These are phyloP conservation scores for Bombus pascuorum DNA, from an alignment of 1,140 invertebrate species.

Conservation along the genomic window DNA sequence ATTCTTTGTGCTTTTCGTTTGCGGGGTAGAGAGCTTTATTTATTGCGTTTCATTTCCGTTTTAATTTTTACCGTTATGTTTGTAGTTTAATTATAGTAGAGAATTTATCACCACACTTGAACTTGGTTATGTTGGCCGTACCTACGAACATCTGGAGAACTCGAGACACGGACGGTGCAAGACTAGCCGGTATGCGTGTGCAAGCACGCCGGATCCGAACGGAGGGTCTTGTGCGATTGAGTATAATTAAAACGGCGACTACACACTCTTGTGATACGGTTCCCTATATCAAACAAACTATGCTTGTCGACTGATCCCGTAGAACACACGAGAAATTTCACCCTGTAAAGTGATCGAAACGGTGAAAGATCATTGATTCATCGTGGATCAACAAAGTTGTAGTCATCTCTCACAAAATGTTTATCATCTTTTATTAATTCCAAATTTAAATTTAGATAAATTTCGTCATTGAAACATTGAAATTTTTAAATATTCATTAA, in stretches of 20 bases:
- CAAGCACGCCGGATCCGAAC: conserved; percentile 76
- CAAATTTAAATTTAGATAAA: not conserved
- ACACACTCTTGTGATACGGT: conserved; percentile 35
- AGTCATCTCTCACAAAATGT: not conserved
- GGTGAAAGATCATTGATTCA: not conserved
- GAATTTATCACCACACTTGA: conserved; percentile 78
- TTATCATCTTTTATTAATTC: not conserved
- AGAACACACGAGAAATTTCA: not conserved
- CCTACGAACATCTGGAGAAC: conserved; percentile 77
- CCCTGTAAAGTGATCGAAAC: not conserved
- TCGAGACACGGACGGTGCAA: conserved; percentile 77
- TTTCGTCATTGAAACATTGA: not conserved
- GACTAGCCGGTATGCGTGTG: conserved; percentile 58
- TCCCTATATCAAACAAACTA: not conserved
- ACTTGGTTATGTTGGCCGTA: conserved; percentile 78
- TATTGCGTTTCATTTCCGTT: conserved; percentile 79
- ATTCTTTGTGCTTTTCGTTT: conserved; percentile 81
- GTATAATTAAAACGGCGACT: conserved; percentile 74
- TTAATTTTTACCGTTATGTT: conserved; percentile 77
- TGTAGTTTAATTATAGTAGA: conserved; percentile 80
- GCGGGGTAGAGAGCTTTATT: conserved; percentile 87
- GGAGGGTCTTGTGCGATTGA: conserved; percentile 76
- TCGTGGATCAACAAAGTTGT: not conserved
- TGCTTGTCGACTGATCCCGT: not conserved
- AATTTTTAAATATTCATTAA: not conserved